These are phyloP conservation scores for Threskiornis aethiopicus DNA, from an alignment of 2,797 vertebrate genomes.

Conservation along the genomic window DNA sequence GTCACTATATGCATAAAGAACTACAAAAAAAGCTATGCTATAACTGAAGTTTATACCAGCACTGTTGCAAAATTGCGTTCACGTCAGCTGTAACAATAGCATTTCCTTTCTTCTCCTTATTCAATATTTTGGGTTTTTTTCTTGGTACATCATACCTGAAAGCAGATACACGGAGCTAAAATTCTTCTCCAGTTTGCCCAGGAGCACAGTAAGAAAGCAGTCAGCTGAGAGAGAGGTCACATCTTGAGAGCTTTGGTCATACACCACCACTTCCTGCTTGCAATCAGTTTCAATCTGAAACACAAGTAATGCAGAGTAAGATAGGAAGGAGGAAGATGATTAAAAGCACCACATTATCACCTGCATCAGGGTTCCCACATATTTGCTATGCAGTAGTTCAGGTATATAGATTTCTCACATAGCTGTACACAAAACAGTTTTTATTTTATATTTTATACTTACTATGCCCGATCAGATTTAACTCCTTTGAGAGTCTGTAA, in stretches of 20 bases:
- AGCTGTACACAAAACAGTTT: background rate
- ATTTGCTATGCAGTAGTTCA: background rate
- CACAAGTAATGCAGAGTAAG: background rate
- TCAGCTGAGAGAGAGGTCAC: conserved; percentile 82
- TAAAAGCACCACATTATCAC: background rate
- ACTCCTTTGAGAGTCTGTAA: background rate
- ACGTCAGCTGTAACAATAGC: fast-evolving
- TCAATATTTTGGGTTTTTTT: background rate
- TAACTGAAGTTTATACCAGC: background rate
- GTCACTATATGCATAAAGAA: background rate
- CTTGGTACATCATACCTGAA: conserved; percentile 79
- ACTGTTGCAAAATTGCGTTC: background rate
- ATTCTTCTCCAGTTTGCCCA: conserved; percentile 89
- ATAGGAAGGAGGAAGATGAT: background rate
- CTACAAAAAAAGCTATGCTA: background rate
- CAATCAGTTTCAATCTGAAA: conserved; percentile 85
- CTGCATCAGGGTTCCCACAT: background rate
- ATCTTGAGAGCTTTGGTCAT: conserved; percentile 90
- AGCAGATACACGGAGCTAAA: conserved; percentile 90
- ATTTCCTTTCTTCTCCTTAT: background rate
- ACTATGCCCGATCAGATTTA: background rate
- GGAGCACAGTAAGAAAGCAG: conserved; percentile 89
- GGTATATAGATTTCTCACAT: background rate
- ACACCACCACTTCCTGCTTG: conserved; percentile 89
- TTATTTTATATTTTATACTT: background rate